Evolutionary conservation across 2,113 vertebrate species (phyloP).

Genomic region (Grammomys dolichurus): DNA sequence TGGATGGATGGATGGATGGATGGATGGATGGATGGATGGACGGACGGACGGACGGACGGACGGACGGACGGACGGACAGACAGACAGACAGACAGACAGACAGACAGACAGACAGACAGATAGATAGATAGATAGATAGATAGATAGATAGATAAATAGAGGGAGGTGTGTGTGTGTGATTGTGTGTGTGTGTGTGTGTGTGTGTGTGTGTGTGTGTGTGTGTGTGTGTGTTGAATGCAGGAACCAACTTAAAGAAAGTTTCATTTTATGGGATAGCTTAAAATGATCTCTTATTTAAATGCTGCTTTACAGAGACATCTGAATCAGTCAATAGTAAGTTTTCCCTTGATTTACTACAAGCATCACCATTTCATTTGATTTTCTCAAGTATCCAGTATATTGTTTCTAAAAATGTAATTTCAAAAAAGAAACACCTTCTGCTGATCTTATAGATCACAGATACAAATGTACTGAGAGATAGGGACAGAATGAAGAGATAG

Average conservation of each 20-base stretch:
- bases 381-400: constrained; percentile 4
- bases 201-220: too few relatives aligned
- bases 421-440: neutral
- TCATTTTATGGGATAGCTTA: neutral
- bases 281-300: neutral
- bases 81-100: too few relatives aligned
- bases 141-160: too few relatives aligned
- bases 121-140: too few relatives aligned
- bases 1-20: neutral
- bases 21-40: too few relatives aligned
- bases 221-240: neutral
- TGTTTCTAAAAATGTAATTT: neutral
- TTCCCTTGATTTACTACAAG: constrained; percentile 4
- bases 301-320: constrained; percentile 22
- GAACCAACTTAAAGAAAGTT: constrained; percentile 6
- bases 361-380: neutral
- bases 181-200: too few relatives aligned
- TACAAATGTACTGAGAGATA: constrained; percentile 6
- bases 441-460: neutral
- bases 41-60: too few relatives aligned
- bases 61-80: too few relatives aligned
- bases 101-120: neutral
- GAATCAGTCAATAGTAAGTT: neutral
- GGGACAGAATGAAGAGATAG: neutral
- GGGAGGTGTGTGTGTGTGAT: too few relatives aligned